A percentile compares a stretch with the other conserved stretches of the same genome.
Conservation (phyloP, 1,140 invertebrate species). For the Platyscapa corneri region DNA sequence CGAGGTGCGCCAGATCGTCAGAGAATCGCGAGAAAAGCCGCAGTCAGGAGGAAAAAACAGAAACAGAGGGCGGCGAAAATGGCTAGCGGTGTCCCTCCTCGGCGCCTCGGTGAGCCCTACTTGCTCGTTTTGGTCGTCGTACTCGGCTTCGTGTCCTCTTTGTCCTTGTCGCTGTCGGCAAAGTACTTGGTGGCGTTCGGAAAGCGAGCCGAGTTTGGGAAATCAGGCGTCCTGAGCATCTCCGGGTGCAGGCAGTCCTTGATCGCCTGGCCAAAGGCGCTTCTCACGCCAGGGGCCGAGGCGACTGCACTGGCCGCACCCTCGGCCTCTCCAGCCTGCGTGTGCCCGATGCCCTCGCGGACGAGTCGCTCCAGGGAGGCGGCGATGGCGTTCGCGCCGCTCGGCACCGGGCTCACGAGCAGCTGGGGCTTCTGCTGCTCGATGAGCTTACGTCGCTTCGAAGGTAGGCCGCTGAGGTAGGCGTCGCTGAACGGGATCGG, state of each 20-base stretch:
- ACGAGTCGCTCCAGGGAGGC: constrained; percentile 70
- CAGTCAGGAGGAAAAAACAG: constrained; percentile 19
- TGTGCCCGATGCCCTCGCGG: constrained; percentile 65
- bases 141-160: constrained; percentile 40
- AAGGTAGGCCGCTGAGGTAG: constrained; percentile 87
- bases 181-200: constrained; percentile 72
- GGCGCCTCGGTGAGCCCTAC: constrained; percentile 25
- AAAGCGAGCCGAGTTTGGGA: constrained; percentile 68
- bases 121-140: constrained; percentile 34
- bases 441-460: constrained; percentile 85
- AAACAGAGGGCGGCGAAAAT: constrained; percentile 28
- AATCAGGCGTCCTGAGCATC: constrained; percentile 64
- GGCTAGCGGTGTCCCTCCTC: constrained; percentile 8
- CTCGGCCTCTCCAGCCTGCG: constrained; percentile 67
- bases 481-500: constrained; percentile 84
- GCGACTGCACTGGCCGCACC: constrained; percentile 70
- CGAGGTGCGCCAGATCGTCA: not conserved
- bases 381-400: constrained; percentile 62
- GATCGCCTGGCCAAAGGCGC: constrained; percentile 71
- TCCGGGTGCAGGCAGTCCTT: constrained; percentile 68
- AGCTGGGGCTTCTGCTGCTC: constrained; percentile 71
- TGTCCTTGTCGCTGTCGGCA: constrained; percentile 60
- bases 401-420: constrained; percentile 65
- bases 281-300: constrained; percentile 65
- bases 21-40: not conserved